Conservation (phyloP, 53 echinoderm and acorn worm genomes). For the Zoroaster sp. region DNA sequence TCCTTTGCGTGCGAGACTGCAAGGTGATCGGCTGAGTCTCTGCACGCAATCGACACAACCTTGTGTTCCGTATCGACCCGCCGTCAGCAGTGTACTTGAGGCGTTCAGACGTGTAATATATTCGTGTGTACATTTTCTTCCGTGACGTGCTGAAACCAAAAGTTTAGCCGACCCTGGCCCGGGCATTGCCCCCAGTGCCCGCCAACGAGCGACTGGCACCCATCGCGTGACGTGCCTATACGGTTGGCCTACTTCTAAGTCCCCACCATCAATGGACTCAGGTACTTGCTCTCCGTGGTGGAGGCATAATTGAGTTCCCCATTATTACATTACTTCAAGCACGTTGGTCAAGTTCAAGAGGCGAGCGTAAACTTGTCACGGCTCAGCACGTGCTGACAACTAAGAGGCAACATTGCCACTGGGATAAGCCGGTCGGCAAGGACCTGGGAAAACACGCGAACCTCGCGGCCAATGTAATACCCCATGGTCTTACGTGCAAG, state of each 20-base stretch:
- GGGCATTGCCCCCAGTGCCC: constrained; percentile 48
- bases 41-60: constrained; percentile 21
- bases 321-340: constrained; percentile 17
- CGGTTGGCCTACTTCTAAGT: constrained; percentile 39
- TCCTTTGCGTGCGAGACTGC: constrained; percentile 26
- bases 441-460: background rate
- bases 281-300: background rate
- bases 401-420: background rate
- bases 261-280: background rate
- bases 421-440: background rate
- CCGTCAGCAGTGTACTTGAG: background rate
- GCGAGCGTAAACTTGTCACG: constrained; percentile 13
- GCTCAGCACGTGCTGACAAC: background rate
- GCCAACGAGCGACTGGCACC: background rate
- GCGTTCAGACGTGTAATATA: background rate
- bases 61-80: constrained; percentile 2
- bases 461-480: background rate
- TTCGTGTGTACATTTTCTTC: background rate
- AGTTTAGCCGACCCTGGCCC: constrained; percentile 40
- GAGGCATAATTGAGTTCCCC: background rate
- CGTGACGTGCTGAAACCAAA: background rate
- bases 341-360: constrained; percentile 43
- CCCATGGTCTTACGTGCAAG: background rate
- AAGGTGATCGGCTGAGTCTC: background rate
- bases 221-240: constrained; percentile 48